Evolutionary conservation across 2,113 vertebrate species (phyloP), one percentile per base, ranked within the genome.

Genomic region (Passerina amoena): DNA sequence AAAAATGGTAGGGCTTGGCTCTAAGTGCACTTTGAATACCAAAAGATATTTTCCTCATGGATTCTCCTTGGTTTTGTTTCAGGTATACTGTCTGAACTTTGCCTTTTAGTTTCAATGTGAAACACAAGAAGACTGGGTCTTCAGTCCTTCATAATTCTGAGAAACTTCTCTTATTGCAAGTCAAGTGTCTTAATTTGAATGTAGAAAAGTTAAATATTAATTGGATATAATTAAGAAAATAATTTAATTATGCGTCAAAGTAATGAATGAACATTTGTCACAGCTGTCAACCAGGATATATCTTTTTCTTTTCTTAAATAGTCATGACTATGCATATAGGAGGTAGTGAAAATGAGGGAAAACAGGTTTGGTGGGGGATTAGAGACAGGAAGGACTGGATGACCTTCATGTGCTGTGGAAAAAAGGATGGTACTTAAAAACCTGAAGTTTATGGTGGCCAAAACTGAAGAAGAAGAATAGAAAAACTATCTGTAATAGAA

Each of bases 181-280:
- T 47, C 20, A 92, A 92, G 44, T 47, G 7, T 53, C 45, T 84
- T 82, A 88, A 87, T 92, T 90, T 85, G 18, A 94, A 95, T 35
- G 51, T 51, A 50, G 72, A 88, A 90, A 48, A 15, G 18, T 70
- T 3, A 83, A 71, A 87, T 79, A 91, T 65, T 82, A 94, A 77
- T 92, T 92, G 54, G 35, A 76, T 92, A 71, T 33, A 91, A 90
- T 95, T 71, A 88, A 77, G 68, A 40, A 91, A 95, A 94, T 64
- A 76, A 94, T 90, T 83, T 48, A 56, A 84, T 92, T 87, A 75
- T 94, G 28, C 38, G 28, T 66, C 6, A 88, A 95, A 94, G 24
- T 77, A 81, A 78, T 54, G 56, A 83, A 87, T 72, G 72, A 96
- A 70, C 14, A 95, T 90, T 95, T 93, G 19, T 94, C 64, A 86